Base-by-base conservation (phyloP, 2,797 vertebrate genomes). In the Pyrocephalus nanus region DNA sequence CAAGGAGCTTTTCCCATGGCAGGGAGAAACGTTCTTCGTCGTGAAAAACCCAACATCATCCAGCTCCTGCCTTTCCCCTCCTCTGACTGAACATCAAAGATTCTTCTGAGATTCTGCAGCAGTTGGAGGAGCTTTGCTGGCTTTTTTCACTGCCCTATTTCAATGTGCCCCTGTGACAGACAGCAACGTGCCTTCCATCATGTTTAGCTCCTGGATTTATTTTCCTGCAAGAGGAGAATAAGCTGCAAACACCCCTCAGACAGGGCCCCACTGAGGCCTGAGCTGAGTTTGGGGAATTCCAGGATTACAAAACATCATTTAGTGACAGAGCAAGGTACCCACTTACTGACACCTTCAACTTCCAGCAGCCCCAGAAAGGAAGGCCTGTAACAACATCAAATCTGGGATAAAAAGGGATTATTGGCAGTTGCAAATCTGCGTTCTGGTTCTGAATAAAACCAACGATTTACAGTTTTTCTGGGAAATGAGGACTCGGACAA, bases 361-460 rank as follows among this genome's bases (percentile, higher is more conserved):
- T 86, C 88, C 82, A 92, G 61, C 79, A 75, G 45, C 43, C 80
- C 65, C 88, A 93, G 82, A 67, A 85, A 80, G 48, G 83, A 58
- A 75, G 58, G 55, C 73, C 89, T 91, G 82, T n/a, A 51, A 4
- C 29, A 38, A 16, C 55, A 48, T 70, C 45, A 55, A 94, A 73
- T 76, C 51, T 36, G 45, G 74, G 78, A 62, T 92, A 61, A 57
- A 90, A 84, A 72, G 5, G 65, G 72, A 23, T 83, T 73, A 26
- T 54, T 94, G 88, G 90, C 79, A 78, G 42, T 43, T 54, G n/a
- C 10, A 40, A 57, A 15, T 62, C 54, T 77, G 72, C 48, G 30
- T 58, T 78, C 91, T 71, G 15, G 21, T 48, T 82, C 65, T 61
- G 82, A 71, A n/a, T 48, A 51, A 80, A 78, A 26, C 57, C 69